Base-by-base conservation (phyloP, 2,113 vertebrate species). In the Actenoides lindsayi region DNA sequence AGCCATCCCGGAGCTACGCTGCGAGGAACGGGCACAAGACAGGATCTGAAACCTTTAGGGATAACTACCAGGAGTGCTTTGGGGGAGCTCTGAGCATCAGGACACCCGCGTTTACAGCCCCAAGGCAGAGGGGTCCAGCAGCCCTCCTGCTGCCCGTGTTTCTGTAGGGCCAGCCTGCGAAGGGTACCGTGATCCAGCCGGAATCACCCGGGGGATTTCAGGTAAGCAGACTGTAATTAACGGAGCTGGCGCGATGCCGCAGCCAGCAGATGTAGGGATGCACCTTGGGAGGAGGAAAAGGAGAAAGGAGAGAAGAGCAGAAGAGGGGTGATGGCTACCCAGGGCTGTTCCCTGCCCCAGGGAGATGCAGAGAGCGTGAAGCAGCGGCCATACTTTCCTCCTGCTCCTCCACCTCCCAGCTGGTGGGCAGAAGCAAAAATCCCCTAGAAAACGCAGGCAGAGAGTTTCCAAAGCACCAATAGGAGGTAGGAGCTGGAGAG, bases 141-240 rank as follows among this genome's bases (percentile, higher is more conserved):
- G 51, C 70, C 59, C 9, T 57, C 42, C 54, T 11, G 24, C 68
- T 11, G 7, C 77, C 65, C 7, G 48, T 46, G 83, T 81, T 95
- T 84, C 91, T 90, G 87, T 90, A 97, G 86, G 91, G 94, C 60
- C 87, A 92, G 68, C 12, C 54, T 53, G 88, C 3, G 10, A 96
- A 96, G 95, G 97, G 70, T 94, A 92, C 83, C 37, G 1, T 92
- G 94, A 85, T 89, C 93, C 94, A 90, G 83, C 51, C 41, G 19
- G 94, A 95, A 89, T 73, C 73, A 60, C 95, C 78, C 90, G 0
- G 80, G 97, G 96, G 96, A 87, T 83, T 91, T 94, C 94, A 98
- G 96, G 95, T 95, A 96, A 96, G 97, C 96, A 97, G 96, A 95
- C 94, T 95, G 95, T 84, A 97, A 97, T 98, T 97, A 97, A 92